These are phyloP conservation scores for Drosophila neotestacea DNA, from an alignment of 2,888 invertebrate genomes.

Conservation along the genomic window DNA sequence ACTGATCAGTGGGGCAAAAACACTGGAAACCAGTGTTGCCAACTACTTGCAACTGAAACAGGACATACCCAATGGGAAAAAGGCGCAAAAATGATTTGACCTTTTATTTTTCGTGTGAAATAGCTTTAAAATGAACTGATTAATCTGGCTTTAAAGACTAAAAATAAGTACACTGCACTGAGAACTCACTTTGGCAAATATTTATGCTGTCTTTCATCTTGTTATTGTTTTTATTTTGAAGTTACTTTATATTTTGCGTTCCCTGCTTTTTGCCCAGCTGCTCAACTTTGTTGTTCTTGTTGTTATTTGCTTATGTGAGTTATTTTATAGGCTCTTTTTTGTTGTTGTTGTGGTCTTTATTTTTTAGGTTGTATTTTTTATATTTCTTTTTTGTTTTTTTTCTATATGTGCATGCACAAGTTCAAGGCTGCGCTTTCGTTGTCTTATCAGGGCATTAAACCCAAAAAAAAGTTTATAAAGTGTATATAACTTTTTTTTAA, in stretches of 20 bases:
- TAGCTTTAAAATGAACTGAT: too few species aligned
- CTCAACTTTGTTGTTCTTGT: constrained; percentile 34
- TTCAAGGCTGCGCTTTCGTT: constrained; percentile 72
- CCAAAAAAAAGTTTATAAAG: constrained; percentile 20
- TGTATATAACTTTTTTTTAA: constrained; percentile 19
- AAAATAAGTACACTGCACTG: constrained; percentile 10
- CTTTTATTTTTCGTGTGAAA: too few species aligned
- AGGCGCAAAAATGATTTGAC: too few species aligned
- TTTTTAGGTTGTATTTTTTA: too few species aligned
- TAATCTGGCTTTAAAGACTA: too few species aligned
- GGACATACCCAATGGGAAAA: too few species aligned
- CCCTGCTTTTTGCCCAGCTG: constrained; percentile 41
- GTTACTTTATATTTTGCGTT: constrained; percentile 23
- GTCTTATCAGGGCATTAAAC: constrained; percentile 75
- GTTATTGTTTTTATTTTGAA: constrained; percentile 21
- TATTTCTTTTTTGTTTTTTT: constrained; percentile 1
- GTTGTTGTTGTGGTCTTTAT: constrained; percentile 3
- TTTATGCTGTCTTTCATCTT: constrained; percentile 60
- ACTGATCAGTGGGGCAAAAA: constrained; percentile 60
- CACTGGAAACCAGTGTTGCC: constrained; percentile 16
- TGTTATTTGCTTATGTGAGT: constrained; percentile 59
- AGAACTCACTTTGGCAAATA: constrained; percentile 62
- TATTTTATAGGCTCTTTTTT: constrained; percentile 28
- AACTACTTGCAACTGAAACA: too few species aligned
- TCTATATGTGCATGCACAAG: constrained; percentile 50